Evolutionary conservation across 2,888 invertebrate species (phyloP).

Genomic region (Microctonus aethiopoides): DNA sequence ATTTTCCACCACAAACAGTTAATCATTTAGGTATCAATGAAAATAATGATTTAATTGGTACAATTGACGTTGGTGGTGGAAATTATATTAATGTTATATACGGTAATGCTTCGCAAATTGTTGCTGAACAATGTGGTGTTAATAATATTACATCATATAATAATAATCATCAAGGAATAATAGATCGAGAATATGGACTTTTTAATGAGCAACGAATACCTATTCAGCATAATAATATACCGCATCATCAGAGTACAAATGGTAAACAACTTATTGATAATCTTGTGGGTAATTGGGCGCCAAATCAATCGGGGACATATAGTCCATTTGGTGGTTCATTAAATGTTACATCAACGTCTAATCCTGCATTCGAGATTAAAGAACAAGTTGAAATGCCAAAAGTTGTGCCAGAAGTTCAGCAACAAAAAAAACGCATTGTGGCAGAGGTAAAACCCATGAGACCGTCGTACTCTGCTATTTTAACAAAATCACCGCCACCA

Average conservation of each 20-base stretch:
- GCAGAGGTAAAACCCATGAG: conserved; percentile 90
- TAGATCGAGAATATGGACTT: conserved; percentile 63
- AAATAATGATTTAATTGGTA: conserved; percentile 62
- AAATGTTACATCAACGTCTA: conserved; percentile 59
- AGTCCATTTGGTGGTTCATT: conserved; percentile 76
- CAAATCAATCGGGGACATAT: conserved; percentile 79
- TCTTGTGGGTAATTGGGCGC: conserved; percentile 78
- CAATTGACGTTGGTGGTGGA: conserved; percentile 66
- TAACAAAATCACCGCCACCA: conserved; percentile 74
- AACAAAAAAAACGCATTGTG: conserved; percentile 76
- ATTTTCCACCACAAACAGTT: conserved; percentile 59
- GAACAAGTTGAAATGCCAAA: conserved; percentile 53
- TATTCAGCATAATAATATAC: conserved; percentile 41
- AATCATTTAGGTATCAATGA: conserved; percentile 62
- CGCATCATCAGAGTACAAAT: conserved; percentile 53
- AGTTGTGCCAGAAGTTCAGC: conserved; percentile 40
- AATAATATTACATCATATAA: conserved; percentile 54
- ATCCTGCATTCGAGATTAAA: conserved; percentile 46
- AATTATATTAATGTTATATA: conserved; percentile 67
- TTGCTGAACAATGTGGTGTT: conserved; percentile 60
- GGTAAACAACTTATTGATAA: conserved; percentile 75
- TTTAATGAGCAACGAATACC: conserved; percentile 56
- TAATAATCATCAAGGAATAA: conserved; percentile 47
- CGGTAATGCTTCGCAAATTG: conserved; percentile 61
- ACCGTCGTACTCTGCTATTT: conserved; percentile 85